Percentiles rank a stretch among this genome's conserved stretches.
Evolutionary conservation across 2,113 vertebrate genomes (phyloP).

Genomic region (Myrmecobius fasciatus): DNA sequence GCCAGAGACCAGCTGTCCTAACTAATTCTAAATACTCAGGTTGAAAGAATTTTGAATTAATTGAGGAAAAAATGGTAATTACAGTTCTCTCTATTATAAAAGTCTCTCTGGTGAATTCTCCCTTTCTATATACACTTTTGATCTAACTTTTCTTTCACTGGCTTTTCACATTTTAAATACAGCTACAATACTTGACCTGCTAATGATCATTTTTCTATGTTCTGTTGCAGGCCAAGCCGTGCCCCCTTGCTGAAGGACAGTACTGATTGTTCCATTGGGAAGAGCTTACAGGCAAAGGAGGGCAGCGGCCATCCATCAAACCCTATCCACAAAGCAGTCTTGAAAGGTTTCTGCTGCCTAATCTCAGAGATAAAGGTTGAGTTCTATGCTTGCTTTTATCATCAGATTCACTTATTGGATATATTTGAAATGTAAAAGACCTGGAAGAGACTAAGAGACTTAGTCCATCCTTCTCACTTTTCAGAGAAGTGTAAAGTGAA

Average conservation of each 20-base stretch:
- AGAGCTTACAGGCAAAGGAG: neutral
- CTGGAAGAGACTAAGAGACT: neutral
- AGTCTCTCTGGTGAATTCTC: constrained; percentile 8
- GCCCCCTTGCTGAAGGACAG: neutral
- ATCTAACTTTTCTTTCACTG: constrained; percentile 28
- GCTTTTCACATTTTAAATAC: constrained; percentile 35
- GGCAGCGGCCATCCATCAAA: neutral
- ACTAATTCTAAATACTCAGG: constrained; percentile 11
- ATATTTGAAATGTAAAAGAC: neutral
- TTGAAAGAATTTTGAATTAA: constrained; percentile 43
- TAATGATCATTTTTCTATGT: constrained; percentile 23
- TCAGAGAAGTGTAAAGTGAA: neutral
- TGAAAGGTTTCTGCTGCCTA: neutral
- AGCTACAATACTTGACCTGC: constrained; percentile 32
- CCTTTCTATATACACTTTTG: constrained; percentile 42
- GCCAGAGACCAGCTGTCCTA: neutral
- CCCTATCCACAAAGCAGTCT: constrained; percentile 7
- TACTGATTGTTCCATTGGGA: constrained; percentile 23
- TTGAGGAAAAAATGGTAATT: constrained; percentile 18
- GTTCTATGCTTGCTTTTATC: neutral
- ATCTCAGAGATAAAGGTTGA: neutral
- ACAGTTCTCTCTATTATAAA: constrained; percentile 1
- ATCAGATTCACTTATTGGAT: neutral
- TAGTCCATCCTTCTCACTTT: neutral
- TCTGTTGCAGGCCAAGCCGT: constrained; percentile 13